Conservation (phyloP, 2,797 vertebrate species). For the Lutjanus campechanus region DNA sequence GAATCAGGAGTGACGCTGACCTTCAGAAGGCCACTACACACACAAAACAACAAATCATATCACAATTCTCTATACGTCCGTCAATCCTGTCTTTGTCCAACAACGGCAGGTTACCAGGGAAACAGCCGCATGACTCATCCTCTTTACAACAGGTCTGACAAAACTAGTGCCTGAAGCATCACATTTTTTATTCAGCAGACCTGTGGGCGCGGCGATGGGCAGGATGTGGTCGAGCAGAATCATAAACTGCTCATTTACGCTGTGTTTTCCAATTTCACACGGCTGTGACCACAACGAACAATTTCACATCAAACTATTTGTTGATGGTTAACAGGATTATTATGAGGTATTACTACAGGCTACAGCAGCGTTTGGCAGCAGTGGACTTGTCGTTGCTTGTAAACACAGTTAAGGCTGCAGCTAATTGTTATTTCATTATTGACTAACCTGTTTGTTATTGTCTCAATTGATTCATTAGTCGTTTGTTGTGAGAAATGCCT, state of each 20-base stretch:
- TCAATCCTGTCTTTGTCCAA: neutral
- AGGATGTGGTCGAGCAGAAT: neutral
- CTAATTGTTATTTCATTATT: neutral
- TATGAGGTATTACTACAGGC: neutral
- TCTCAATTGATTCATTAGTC: too few species aligned
- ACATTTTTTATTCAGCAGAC: conserved; percentile 10
- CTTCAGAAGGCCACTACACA: too few species aligned
- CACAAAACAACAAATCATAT: neutral
- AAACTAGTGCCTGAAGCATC: neutral
- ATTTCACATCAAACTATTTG: neutral
- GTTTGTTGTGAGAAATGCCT: too few species aligned
- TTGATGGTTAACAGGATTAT: neutral
- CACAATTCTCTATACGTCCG: neutral
- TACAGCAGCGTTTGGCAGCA: too few species aligned
- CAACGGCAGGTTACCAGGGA: conserved; percentile 15
- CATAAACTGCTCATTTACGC: neutral
- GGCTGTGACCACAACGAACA: neutral
- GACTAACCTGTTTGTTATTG: too few species aligned
- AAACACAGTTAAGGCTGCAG: too few species aligned
- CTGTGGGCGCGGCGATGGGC: neutral
- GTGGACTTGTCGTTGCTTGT: too few species aligned
- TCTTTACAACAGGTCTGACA: conserved; percentile 4
- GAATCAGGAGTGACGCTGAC: too few species aligned
- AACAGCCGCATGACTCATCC: conserved; percentile 10
- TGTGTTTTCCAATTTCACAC: neutral